Conservation (phyloP, 1,140 invertebrate genomes). For the Drosophila santomea region DNA sequence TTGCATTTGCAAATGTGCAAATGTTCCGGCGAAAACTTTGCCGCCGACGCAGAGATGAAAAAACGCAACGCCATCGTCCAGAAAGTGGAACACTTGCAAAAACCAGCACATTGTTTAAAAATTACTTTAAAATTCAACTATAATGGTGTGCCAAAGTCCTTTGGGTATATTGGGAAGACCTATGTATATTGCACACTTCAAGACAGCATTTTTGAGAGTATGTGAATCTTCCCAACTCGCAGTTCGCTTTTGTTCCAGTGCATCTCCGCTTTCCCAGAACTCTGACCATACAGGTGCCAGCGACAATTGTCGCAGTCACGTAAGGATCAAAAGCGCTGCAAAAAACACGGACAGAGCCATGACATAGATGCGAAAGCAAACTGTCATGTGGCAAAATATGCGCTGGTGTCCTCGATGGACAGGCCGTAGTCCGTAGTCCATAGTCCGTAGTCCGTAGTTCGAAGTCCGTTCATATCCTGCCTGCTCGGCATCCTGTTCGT, state of each 20-base stretch:
- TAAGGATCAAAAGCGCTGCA: conserved; percentile 55
- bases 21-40: conserved; percentile 45
- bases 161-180: too few species aligned
- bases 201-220: background rate
- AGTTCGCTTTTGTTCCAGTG: background rate
- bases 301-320: conserved; percentile 70
- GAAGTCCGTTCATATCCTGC: conserved; percentile 67
- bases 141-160: too few species aligned
- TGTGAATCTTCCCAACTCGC: too few species aligned
- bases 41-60: conserved; percentile 30
- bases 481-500: conserved; percentile 55
- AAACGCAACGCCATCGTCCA: conserved; percentile 20
- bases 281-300: conserved; percentile 52
- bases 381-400: conserved; percentile 60
- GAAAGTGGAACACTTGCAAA: conserved; percentile 13
- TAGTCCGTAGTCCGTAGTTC: conserved; percentile 21
- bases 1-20: conserved; percentile 53
- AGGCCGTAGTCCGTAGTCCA: conserved; percentile 3
- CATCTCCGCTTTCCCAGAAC: background rate
- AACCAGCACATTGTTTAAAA: background rate
- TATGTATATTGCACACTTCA: too few species aligned
- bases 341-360: conserved; percentile 32
- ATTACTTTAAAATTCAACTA: too few species aligned
- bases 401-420: conserved; percentile 25
- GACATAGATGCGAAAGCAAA: conserved; percentile 52